Base-by-base conservation (phyloP, 1,140 invertebrate species). In the Mesaphorura yosii region DNA sequence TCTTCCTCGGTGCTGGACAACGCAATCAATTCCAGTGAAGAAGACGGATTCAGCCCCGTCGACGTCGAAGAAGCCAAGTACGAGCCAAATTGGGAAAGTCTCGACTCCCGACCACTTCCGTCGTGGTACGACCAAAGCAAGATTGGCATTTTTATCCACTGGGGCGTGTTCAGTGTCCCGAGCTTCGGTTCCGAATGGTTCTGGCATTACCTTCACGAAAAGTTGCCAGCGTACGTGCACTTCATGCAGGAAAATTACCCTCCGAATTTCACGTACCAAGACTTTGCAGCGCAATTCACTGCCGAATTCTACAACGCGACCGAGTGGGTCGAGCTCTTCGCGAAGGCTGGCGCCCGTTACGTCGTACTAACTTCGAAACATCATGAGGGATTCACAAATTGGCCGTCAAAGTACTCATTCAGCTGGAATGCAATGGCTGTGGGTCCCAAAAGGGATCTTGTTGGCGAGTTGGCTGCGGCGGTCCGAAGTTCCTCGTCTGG, bases 301-400 rank as follows among this genome's bases (percentile, higher is more conserved):
- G 65, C 68, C 2, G 66, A 71, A 51, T 70, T 72, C 57, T 72
- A 60, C 47, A 54, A 71, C 51, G 51, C 69, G 3, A 57, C 51
- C 31, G 41, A 53, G 7, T 70, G 66, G 67, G 69, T 66, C 23
- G 55, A 64, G 31, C 44, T 70, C 15, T 68, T 70, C 45, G 53
- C 67, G 26, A 57, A 57, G 22, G 64, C 68, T 14, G 68, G 68
- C 10, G 68, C 68, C 10, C 64, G 66, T 59, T 56, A 94, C 66
- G 76, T 94, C 10, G 85, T 95, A 1, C 65, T 95, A 2, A 94
- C 89, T 1, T 88, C 82, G 63, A 95, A 95, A 72, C 91, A 95
- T 74, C 89, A 94, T 67, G 90, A 94, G 69, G 90, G 90, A 10
- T 94, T 76, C 62, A 87, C 89, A 0, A 51, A 93, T 28, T 94